phyloP scores from a whole-genome alignment of 2,113 vertebrate genomes.

The Cepphus grylle region DNA sequence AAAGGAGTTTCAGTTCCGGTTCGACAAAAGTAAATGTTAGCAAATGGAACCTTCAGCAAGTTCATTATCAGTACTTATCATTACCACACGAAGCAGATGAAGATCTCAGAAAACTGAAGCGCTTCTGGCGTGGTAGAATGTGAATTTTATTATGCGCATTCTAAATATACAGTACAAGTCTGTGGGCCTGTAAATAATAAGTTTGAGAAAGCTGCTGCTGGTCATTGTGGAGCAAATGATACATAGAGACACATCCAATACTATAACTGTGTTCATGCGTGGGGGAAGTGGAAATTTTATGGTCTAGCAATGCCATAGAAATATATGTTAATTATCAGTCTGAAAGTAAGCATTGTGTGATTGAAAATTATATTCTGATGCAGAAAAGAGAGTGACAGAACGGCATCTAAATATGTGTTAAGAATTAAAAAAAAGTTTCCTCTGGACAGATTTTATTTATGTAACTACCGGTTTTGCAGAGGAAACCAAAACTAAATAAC shows the following conservation, averaged over 20 bases:
- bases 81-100: background rate
- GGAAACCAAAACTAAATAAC: background rate
- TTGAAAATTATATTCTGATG: background rate
- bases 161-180: background rate
- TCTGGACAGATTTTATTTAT: background rate
- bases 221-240: background rate
- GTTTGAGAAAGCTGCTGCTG: background rate
- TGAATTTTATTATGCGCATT: background rate
- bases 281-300: background rate
- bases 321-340: background rate
- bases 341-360: background rate
- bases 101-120: background rate
- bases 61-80: background rate
- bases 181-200: background rate
- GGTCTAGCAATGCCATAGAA: background rate
- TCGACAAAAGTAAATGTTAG: background rate
- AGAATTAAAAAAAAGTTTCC: background rate
- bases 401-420: background rate
- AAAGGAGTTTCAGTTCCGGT: background rate
- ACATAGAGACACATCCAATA: background rate
- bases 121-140: background rate
- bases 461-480: background rate
- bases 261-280: background rate
- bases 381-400: background rate
- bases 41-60: background rate